Evolutionary conservation across 1,140 invertebrate species (phyloP).

Genomic region (Macrobrachium rosenbergii): DNA sequence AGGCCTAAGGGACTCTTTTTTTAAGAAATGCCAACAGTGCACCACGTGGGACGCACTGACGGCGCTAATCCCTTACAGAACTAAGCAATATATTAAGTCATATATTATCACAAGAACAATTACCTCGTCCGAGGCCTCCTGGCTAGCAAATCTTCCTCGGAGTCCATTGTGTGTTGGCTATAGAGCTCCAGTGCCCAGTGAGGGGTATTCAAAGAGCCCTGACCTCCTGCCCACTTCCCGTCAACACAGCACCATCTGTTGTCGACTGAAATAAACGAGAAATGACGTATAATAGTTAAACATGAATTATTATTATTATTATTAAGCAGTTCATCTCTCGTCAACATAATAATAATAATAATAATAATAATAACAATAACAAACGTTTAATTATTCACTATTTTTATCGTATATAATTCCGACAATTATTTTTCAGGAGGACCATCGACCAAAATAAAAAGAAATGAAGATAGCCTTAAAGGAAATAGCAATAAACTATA

Average conservation of each 20-base stretch:
- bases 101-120: not conserved
- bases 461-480: too few relatives aligned
- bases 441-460: too few relatives aligned
- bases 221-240: slow-evolving; percentile 46
- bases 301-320: too few relatives aligned
- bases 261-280: slow-evolving; percentile 8
- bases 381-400: too few relatives aligned
- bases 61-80: not conserved
- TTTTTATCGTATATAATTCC: too few relatives aligned
- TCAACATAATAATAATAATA: too few relatives aligned
- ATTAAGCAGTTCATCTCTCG: too few relatives aligned
- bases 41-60: not conserved
- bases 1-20: too few relatives aligned
- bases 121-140: slow-evolving; percentile 48
- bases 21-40: too few relatives aligned
- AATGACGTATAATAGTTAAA: not conserved
- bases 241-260: slow-evolving; percentile 56
- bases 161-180: slow-evolving; percentile 59
- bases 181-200: slow-evolving; percentile 47
- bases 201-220: slow-evolving; percentile 24
- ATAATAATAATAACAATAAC: too few relatives aligned
- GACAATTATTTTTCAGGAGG: too few relatives aligned
- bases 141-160: slow-evolving; percentile 41
- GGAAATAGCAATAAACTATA: not conserved
- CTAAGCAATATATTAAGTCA: not conserved